Evolutionary conservation across 2,113 vertebrate genomes (phyloP).

Genomic region (Neolamprologus ventralis): DNA sequence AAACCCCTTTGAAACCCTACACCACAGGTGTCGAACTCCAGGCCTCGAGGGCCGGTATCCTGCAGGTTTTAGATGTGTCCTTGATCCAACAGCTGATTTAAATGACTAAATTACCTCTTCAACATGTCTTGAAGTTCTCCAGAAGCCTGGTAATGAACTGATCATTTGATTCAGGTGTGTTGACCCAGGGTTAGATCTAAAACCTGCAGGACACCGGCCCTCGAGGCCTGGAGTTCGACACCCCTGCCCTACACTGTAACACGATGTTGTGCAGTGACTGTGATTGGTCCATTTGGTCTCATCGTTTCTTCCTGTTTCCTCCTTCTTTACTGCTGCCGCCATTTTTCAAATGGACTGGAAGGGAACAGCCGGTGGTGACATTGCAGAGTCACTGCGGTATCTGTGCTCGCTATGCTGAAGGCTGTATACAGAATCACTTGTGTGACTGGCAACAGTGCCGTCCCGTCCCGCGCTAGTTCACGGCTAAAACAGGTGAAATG

Average conservation of each 20-base stretch:
- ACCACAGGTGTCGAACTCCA: no score
- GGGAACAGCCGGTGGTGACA: background rate
- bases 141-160: no score
- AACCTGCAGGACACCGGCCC: no score
- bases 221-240: no score
- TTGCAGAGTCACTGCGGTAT: background rate
- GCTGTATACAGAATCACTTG: background rate
- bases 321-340: background rate
- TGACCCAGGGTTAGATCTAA: no score
- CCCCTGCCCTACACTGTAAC: background rate
- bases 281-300: background rate
- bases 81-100: no score
- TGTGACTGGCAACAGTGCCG: background rate
- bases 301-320: background rate
- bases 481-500: background rate
- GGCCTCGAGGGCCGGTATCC: no score
- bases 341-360: background rate
- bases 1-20: background rate
- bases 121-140: no score
- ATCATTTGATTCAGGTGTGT: no score
- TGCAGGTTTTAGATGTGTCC: no score
- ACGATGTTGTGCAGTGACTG: background rate
- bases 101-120: no score
- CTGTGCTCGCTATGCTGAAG: background rate
- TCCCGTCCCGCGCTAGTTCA: background rate